phyloP scores from a whole-genome alignment of 2,113 vertebrate genomes.

The Epinephelus cyanopodus region DNA sequence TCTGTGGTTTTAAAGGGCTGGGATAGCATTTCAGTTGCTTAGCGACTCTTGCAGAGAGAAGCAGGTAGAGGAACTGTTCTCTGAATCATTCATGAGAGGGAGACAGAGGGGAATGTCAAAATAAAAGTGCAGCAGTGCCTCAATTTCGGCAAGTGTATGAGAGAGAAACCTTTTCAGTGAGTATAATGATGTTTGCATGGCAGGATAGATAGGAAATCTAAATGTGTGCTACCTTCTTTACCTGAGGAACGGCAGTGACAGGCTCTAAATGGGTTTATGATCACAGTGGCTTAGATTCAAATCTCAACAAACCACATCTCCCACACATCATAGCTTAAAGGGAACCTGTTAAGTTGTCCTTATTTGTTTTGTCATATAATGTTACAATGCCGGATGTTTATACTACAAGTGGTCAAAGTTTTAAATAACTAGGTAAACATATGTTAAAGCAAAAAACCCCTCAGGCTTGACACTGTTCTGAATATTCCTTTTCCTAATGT shows the following conservation, averaged over 20 bases:
- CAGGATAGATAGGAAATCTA: neutral
- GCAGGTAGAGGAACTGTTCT: constrained; percentile 85
- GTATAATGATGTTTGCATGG: neutral
- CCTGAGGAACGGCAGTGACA: neutral
- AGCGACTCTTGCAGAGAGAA: constrained; percentile 85
- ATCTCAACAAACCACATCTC: constrained; percentile 7
- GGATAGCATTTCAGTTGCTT: constrained; percentile 93
- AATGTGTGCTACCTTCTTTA: neutral
- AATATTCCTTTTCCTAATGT: too few species aligned
- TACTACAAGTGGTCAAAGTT: too few species aligned
- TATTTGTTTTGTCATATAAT: too few species aligned
- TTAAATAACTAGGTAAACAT: too few species aligned
- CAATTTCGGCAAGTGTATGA: constrained; percentile 16
- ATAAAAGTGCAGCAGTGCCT: constrained; percentile 29
- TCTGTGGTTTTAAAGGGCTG: constrained; percentile 80
- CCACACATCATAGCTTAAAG: neutral
- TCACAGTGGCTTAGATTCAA: neutral
- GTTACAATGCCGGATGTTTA: too few species aligned
- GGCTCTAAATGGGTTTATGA: neutral
- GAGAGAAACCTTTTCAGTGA: neutral
- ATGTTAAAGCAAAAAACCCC: too few species aligned
- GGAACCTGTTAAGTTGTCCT: too few species aligned
- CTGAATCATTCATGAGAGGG: constrained; percentile 93
- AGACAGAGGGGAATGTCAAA: constrained; percentile 21
- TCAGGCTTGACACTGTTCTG: too few species aligned